These are phyloP conservation scores for Caenorhabditis becei DNA, from an alignment of 2,888 invertebrate species.

Conservation along the genomic window DNA sequence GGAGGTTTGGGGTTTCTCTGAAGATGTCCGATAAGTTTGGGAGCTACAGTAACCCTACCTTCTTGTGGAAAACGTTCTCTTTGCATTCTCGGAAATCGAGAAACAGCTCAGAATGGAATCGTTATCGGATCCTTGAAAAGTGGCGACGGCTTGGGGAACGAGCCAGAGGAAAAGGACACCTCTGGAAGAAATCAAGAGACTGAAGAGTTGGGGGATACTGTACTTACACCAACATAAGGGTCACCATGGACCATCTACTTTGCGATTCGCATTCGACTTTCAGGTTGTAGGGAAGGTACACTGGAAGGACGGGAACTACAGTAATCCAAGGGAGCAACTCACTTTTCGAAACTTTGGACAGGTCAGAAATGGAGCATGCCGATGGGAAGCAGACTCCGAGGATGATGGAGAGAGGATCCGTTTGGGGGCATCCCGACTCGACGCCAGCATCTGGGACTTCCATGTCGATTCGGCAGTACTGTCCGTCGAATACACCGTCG, in stretches of 20 bases:
- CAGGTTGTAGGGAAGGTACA: slow-evolving; percentile 68
- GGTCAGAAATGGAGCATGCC: slow-evolving; percentile 69
- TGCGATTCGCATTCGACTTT: slow-evolving; percentile 77
- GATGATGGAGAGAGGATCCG: slow-evolving; percentile 77
- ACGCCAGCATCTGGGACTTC: slow-evolving; percentile 72
- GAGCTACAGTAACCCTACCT: slow-evolving; percentile 18
- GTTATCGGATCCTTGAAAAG: slow-evolving; percentile 23
- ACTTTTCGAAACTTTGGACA: slow-evolving; percentile 47
- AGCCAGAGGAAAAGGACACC: slow-evolving; percentile 35
- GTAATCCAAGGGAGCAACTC: not conserved
- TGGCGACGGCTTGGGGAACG: slow-evolving; percentile 43
- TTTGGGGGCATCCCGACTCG: slow-evolving; percentile 73
- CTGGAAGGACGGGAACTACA: slow-evolving; percentile 46
- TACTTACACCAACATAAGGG: slow-evolving; percentile 70
- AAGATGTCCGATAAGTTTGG: not conserved
- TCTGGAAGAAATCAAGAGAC: slow-evolving; percentile 13
- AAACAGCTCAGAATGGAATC: slow-evolving; percentile 57
- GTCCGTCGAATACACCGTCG: slow-evolving; percentile 72
- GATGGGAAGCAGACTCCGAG: slow-evolving; percentile 79
- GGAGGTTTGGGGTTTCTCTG: slow-evolving; percentile 58
- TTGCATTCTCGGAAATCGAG: slow-evolving; percentile 60
- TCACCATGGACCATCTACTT: slow-evolving; percentile 70
- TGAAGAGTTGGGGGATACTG: not conserved
- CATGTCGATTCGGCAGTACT: slow-evolving; percentile 79
- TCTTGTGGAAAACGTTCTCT: slow-evolving; percentile 65